Evolutionary conservation across 1,140 invertebrate genomes (phyloP), one percentile per base, ranked within the genome.

Genomic region (Drosophila busckii): DNA sequence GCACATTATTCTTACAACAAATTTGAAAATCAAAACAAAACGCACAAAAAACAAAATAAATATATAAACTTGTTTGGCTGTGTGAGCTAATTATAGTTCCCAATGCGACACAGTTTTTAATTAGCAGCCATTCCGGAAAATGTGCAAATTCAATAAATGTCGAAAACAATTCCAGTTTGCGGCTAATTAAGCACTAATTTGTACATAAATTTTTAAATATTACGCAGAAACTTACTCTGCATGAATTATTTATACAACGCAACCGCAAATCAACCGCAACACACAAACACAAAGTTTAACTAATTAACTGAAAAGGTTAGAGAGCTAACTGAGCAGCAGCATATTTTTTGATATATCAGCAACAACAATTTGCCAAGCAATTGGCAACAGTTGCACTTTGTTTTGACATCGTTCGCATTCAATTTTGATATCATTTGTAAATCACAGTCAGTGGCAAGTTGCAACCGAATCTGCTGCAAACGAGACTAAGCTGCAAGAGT

Each of bases 141-240:
- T 26, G 20, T 4, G 38, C 13, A 44, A 35, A 20, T 4, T 12
- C 41, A 48, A 45, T 48, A 53, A 76, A 56, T 76, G 54, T 62
- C n/a, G 41, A 53, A 54, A 49, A 49, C 49, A 76, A 76, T 66
- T 66, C 70, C 66, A 70, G 71, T 76, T 73, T 66, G 50, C 35
- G 65, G 54, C 65, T 75, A 62, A 69, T 75, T 69, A 69, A 76
- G 64, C 48, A 46, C 32, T 34, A 16, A 26, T n/a, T n/a, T 46
- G 41, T 17, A 45, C 23, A 19, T 29, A 37, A 23, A 23, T 40
- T 12, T 5, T 45, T 44, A 46, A 64, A 53, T 70, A 60, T 65
- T 32, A 44, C 48, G 34, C 46, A 13, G 8, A 32, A 28, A 37
- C 42, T 44, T 45, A 45, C 31, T 32, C 42, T 53, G 60, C 49